Evolutionary conservation across 2,797 vertebrate species (phyloP).

Genomic region (Pagetopsis macropterus): DNA sequence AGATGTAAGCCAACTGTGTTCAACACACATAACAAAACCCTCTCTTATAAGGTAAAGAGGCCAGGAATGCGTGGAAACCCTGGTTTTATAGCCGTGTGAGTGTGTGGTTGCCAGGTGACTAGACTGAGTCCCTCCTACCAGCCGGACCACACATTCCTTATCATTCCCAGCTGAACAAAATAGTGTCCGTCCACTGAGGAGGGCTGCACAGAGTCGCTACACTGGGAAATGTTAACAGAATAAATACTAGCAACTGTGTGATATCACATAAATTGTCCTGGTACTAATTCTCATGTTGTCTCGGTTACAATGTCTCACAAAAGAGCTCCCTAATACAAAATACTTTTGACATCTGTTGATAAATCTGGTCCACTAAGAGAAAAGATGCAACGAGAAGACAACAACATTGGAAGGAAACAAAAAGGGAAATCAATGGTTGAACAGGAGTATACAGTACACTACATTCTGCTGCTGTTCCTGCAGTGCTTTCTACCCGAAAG

Average conservation of each 20-base stretch:
- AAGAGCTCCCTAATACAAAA: constrained; percentile 60
- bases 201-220: neutral
- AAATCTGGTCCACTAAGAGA: constrained; percentile 48
- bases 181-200: neutral
- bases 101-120: constrained; percentile 47
- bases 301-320: constrained; percentile 35
- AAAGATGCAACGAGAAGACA: constrained; percentile 18
- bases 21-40: constrained; percentile 23
- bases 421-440: constrained; percentile 3
- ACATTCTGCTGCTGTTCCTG: constrained; percentile 18
- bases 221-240: constrained; percentile 27
- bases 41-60: neutral
- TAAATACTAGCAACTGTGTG: constrained; percentile 37
- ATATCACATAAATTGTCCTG: constrained; percentile 40
- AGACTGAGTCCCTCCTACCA: constrained; percentile 22
- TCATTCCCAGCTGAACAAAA: constrained; percentile 31
- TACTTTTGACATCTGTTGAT: constrained; percentile 59
- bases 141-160: constrained; percentile 58
- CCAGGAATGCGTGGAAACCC: constrained; percentile 34
- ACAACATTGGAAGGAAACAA: neutral
- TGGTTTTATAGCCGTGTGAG: constrained; percentile 25
- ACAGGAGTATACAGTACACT: constrained; percentile 12
- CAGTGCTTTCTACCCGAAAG: constrained; percentile 22
- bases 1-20: constrained; percentile 13
- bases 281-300: constrained; percentile 37